These are phyloP conservation scores for Parazoanthus darwini DNA, from an alignment of 92 coral and sea anemone genomes.

Conservation along the genomic window DNA sequence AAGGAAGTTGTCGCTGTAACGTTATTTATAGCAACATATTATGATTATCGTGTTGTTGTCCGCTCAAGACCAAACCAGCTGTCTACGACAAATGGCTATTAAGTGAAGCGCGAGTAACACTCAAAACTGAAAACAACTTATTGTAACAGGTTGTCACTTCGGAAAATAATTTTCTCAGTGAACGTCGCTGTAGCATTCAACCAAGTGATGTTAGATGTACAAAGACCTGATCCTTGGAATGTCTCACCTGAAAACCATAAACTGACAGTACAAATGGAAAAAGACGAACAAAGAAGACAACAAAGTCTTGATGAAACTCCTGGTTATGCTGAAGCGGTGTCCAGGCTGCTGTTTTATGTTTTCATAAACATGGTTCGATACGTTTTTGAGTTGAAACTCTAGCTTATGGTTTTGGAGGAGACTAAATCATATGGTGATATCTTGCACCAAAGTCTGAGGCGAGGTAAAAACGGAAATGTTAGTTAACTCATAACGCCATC, in stretches of 20 bases:
- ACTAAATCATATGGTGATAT: neutral
- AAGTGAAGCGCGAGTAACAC: too few relatives aligned
- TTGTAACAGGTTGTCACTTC: too few relatives aligned
- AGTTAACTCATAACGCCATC: too few relatives aligned
- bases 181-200: neutral
- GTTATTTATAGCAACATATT: too few relatives aligned
- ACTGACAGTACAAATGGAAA: neutral
- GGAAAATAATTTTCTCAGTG: neutral
- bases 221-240: neutral
- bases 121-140: too few relatives aligned
- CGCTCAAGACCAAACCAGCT: too few relatives aligned
- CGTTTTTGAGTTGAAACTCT: neutral
- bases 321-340: neutral
- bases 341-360: neutral
- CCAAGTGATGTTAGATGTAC: neutral
- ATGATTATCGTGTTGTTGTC: too few relatives aligned
- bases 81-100: too few relatives aligned
- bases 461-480: neutral
- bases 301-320: neutral
- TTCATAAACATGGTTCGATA: neutral
- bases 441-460: neutral
- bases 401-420: neutral
- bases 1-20: too few relatives aligned
- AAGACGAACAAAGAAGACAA: neutral
- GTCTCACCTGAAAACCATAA: neutral